phyloP scores from a whole-genome alignment of 2,888 invertebrate genomes.

The Scaptomyza reducta region DNA sequence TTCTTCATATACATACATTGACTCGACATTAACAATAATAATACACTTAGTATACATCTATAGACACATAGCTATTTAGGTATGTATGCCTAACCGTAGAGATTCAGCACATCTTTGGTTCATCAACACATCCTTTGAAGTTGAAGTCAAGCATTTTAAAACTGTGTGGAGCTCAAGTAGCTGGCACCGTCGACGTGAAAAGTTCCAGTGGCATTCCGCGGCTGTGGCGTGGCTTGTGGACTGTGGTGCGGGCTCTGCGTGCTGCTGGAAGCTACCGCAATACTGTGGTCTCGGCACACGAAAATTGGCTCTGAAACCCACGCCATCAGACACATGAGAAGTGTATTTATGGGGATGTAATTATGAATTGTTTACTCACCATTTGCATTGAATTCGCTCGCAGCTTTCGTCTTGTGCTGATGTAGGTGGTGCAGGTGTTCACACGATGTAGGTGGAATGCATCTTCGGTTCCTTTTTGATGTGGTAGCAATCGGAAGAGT shows the following conservation, averaged over 20 bases:
- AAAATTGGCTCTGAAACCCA: slow-evolving; percentile 81
- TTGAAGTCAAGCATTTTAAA: slow-evolving; percentile 28
- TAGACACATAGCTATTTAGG: slow-evolving; percentile 35
- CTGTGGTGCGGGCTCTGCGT: slow-evolving; percentile 10
- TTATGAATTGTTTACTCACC: slow-evolving; percentile 60
- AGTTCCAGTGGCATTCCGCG: slow-evolving; percentile 25
- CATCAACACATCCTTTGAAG: slow-evolving; percentile 6
- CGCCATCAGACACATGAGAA: not conserved
- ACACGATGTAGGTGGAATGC: slow-evolving; percentile 86
- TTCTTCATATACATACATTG: slow-evolving; percentile 4
- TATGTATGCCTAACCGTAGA: slow-evolving; percentile 21
- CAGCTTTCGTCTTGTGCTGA: slow-evolving; percentile 86
- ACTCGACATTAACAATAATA: slow-evolving; percentile 59
- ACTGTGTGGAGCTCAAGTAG: slow-evolving; percentile 53
- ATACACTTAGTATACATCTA: slow-evolving; percentile 35
- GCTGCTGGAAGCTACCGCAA: slow-evolving; percentile 81
- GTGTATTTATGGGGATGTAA: not conserved
- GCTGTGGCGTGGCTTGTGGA: slow-evolving; percentile 22
- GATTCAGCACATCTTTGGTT: slow-evolving; percentile 64
- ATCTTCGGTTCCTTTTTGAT: slow-evolving; percentile 84
- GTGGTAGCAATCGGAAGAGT: slow-evolving; percentile 1
- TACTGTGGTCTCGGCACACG: slow-evolving; percentile 83
- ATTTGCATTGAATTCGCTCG: slow-evolving; percentile 82
- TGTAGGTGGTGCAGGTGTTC: slow-evolving; percentile 87
- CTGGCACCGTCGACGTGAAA: slow-evolving; percentile 38